These are phyloP conservation scores for Porites divaricata DNA, from an alignment of 92 coral and sea anemone species.

Conservation along the genomic window DNA sequence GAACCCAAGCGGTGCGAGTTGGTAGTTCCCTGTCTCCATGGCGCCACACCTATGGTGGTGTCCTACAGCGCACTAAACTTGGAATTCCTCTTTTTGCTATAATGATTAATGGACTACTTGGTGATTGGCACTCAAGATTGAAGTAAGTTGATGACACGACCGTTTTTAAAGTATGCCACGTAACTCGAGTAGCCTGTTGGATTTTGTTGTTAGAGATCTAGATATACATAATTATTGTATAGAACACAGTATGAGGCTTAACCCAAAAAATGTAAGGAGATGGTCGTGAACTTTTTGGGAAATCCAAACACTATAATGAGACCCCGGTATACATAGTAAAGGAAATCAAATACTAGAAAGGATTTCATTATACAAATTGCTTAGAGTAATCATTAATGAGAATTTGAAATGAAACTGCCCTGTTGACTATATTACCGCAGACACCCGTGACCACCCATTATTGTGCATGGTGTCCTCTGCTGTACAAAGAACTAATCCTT, in stretches of 20 bases:
- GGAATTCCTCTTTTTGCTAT: not conserved
- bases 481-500: not conserved
- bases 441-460: not conserved
- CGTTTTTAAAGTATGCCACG: too few species aligned
- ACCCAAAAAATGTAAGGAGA: too few species aligned
- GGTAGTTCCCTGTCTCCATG: not conserved
- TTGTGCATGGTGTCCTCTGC: not conserved
- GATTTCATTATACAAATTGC: not conserved
- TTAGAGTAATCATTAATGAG: not conserved
- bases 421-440: not conserved
- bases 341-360: not conserved
- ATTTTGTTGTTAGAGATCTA: too few species aligned
- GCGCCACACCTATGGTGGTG: not conserved
- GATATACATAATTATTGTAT: too few species aligned
- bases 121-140: constrained; percentile 4
- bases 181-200: too few species aligned
- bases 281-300: too few species aligned
- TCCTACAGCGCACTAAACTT: not conserved
- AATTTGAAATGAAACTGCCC: too few species aligned
- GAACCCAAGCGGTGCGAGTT: not conserved
- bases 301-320: too few species aligned
- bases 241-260: too few species aligned
- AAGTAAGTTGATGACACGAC: not conserved
- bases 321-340: not conserved
- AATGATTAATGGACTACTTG: not conserved